Base-by-base conservation (phyloP, 2,888 invertebrate species). In the Diaperis boleti region DNA sequence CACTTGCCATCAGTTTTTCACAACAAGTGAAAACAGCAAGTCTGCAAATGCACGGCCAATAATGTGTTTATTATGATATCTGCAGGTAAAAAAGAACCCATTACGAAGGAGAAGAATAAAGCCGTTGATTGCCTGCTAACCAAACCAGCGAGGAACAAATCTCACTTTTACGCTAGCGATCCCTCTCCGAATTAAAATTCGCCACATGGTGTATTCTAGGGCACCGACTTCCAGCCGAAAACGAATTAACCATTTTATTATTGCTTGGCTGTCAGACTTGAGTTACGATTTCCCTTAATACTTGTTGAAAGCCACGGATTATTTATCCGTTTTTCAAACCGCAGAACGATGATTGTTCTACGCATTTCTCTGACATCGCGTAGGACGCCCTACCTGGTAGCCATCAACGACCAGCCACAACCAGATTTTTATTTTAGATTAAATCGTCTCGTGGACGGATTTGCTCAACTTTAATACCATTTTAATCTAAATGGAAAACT, bases 221-320 rank as follows among this genome's bases (percentile, higher is more conserved):
- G 68, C 60, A 62, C 54, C 66, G 70, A 68, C 66, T 69, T 66
- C 65, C 69, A 67, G 54, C 69, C 71, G 73, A 70, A 74, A 72
- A 73, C 68, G 68, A 71, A 75, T 75, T 74, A 74, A 73, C 70
- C 69, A 69, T 71, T 73, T 71, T 72, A 72, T 74, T 72, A 72
- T 72, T 71, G 68, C 65, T 54, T 55, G 37, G 68, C 70, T 72
- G 72, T 71, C 72, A 69, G 71, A 67, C 29, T 54, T 66, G 71
- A 73, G 69, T 72, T 74, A 74, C 70, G 70, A 69, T 69, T 71
- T 69, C 70, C 69, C 67, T 67, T 68, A 72, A 67, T 70, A 69
- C 69, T 70, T 69, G 72, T 73, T 72, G 70, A 74, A 72, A 71
- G 66, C 66, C 65, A 61, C 65, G 54, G 64, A 68, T 70, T 71